Base-by-base conservation (phyloP, 2,113 vertebrate species). In the Pachyramphus minor region DNA sequence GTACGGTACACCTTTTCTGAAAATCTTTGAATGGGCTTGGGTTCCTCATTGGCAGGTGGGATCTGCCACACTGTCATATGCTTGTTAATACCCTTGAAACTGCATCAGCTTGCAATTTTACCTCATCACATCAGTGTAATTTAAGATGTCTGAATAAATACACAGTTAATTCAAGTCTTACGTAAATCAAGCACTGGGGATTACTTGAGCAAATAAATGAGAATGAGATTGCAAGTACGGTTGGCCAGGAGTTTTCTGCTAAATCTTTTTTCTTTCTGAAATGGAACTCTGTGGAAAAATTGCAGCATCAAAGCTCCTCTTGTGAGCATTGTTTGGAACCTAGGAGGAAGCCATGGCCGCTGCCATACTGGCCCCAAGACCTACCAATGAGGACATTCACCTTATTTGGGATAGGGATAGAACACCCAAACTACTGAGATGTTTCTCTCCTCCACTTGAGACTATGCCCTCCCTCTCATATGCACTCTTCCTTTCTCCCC, bases 161-260 rank as follows among this genome's bases (percentile, higher is more conserved):
- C 88, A 86, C 83, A 84, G 90, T 96, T 96, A 96, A 97, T 96
- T 96, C 95, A 82, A 89, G 83, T 78, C 86, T 96, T 96, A 95
- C 84, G 5, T 95, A 96, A 96, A 94, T 89, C 90, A 96, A 96
- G 93, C 95, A 82, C 88, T 73, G 62, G 86, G 95, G 92, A 97
- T 97, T 96, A 97, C 93, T 95, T 89, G 45, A 82, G 80, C 96
- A 97, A 97, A 97, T 92, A 96, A 87, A 93, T 64, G 90, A 92
- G 90, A 93, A 93, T 84, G 95, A 93, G 89, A 79, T 87, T 75
- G 77, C 89, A 94, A 94, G 86, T 82, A 53, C 1, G 1, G 52
- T 44, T 91, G 84, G 66, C 87, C 84, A 5, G 1, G 73, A 86
- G n/a, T 72, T 95, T 84, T 92, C 66, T 84, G 91, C 60, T 44